phyloP scores from a whole-genome alignment of 2,797 vertebrate genomes.

The Toxotes lorentzi region DNA sequence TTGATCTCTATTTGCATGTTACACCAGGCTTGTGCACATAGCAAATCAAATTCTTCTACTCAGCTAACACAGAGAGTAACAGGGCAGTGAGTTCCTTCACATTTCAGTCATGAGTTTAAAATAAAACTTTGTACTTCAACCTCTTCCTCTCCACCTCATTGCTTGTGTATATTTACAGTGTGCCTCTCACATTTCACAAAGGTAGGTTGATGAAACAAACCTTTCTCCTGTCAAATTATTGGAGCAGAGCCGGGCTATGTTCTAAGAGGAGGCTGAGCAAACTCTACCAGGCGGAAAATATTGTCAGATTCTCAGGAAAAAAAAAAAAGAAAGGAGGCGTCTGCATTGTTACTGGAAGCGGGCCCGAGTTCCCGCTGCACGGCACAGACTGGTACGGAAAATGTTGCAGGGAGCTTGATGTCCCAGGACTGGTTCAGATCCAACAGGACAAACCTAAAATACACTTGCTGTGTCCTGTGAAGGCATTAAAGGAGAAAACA shows the following conservation, averaged over 20 bases:
- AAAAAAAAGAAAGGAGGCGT: constrained; percentile 2
- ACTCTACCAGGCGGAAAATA: constrained; percentile 19
- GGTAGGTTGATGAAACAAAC: constrained; percentile 23
- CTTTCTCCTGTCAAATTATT: constrained; percentile 12
- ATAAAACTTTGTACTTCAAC: constrained; percentile 75
- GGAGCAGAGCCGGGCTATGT: constrained; percentile 12
- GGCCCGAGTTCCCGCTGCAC: constrained; percentile 26
- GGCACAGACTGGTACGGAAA: constrained; percentile 40
- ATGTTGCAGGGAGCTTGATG: constrained; percentile 19
- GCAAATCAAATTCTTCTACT: constrained; percentile 32
- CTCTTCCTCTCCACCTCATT: constrained; percentile 34
- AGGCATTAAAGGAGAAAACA: constrained; percentile 1
- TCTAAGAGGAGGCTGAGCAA: constrained; percentile 10
- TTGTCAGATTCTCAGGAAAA: constrained; percentile 1
- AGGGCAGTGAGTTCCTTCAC: constrained; percentile 49
- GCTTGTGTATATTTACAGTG: constrained; percentile 25
- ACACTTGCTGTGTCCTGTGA: constrained; percentile 4
- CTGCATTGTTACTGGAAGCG: constrained; percentile 40
- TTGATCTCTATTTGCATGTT: constrained; percentile 65
- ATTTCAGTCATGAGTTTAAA: constrained; percentile 68
- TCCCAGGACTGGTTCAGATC: constrained; percentile 38
- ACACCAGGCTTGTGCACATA: constrained; percentile 40
- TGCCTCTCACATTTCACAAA: constrained; percentile 12
- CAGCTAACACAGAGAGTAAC: constrained; percentile 51
- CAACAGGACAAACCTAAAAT: constrained; percentile 31